Evolutionary conservation across 2,888 invertebrate genomes (phyloP), one percentile per base, ranked within the genome.

Genomic region (Timema cristinae): DNA sequence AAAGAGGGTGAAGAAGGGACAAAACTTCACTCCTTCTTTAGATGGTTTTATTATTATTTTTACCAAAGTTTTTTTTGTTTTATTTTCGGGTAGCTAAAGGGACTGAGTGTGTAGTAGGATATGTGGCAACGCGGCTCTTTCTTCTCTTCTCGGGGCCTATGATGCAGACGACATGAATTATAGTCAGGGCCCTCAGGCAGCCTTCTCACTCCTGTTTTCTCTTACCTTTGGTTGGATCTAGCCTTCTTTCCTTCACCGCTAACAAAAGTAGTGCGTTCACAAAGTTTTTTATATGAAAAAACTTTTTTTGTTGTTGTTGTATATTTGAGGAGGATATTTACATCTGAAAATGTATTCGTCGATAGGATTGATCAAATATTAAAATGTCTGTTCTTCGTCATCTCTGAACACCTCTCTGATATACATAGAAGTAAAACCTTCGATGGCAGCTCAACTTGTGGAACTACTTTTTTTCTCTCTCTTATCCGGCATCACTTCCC

Each of bases 131-230:
- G 48, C 66, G 66, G 66, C 56, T 56, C 63, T 69, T 54, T 52
- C 68, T 32, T 49, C 32, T 32, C 32, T 32, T 51, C 56, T 8
- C 72, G n/a, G 70, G 73, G 69, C 71, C 56, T 70, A 75, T 67
- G 73, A 73, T 70, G 73, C 75, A 75, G 76, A 77, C 77, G 76
- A 77, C 76, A 77, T 77, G 76, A 77, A 76, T 75, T 76, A 77
- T 77, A 75, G 75, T 75, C 69, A 72, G 73, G 67, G 73, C 75
- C 74, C 73, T 67, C 61, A 68, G 71, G 68, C 71, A 74, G 66
- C 73, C 76, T 75, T 75, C 71, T 75, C 73, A 72, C 72, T 75
- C 75, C 50, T 70, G 67, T 69, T 56, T 70, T 59, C 67, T 66
- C 61, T 68, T 66, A 59, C 66, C 66, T 47, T 66, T 32, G 32